Base-by-base conservation (phyloP, 2,888 invertebrate species). In the Laspeyria flexula region DNA sequence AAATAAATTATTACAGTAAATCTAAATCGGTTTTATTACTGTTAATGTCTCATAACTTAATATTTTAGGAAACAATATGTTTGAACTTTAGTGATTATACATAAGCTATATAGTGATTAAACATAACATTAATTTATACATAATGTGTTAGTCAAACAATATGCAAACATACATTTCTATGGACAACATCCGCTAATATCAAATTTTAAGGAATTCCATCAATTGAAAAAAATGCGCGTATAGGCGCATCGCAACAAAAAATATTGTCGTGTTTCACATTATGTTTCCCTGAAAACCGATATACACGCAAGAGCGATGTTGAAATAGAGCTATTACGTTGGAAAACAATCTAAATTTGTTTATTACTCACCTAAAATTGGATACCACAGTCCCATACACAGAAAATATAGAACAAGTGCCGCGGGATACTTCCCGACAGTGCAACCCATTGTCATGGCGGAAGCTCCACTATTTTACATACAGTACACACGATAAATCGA, bases 361-460 rank as follows among this genome's bases (percentile, higher is more conserved):
- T 54, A 66, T 67, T 73, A 85, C 91, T 86, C 69, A 92, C 91
- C 89, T 70, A 83, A 81, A 85, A 85, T 81, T 61, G 85, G 80
- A 86, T 81, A 81, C 80, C 79, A 83, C 66, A 85, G 75, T 75
- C 80, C 83, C 75, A 85, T 83, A 88, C 79, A 88, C 81, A 88
- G 80, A 83, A 91, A 84, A 89, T 85, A 87, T 72, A 89, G 79
- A 76, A 80, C 81, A 82, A 87, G 77, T 82, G 81, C 79, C 78
- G 83, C 81, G 75, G 79, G 77, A 84, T 79, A 85, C 79, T 83
- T 86, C 83, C 84, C 82, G 79, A 81, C 71, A 67, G 79, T 79
- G 81, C 71, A 82, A 77, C 73, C 82, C 90, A 91, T 90, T 85
- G 87, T 91, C 88, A 91, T 91, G 88, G 90, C 91, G 90, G 89